Conservation (phyloP, 2,113 vertebrate species). For the Cyprinodon brontotheroides region DNA sequence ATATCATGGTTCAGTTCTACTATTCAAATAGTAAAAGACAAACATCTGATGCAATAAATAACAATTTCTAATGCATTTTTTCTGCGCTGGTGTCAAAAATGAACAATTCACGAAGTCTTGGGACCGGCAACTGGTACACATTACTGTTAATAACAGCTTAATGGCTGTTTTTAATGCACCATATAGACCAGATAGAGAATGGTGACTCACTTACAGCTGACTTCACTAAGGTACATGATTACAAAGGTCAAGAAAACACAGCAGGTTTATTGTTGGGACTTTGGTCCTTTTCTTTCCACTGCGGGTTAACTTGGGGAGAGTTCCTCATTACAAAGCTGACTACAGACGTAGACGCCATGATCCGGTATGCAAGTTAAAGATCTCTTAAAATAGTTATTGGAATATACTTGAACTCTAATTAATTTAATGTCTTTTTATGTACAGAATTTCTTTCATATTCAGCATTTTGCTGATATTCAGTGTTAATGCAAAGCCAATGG, state of each 20-base stretch:
- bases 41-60: background rate
- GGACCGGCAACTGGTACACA: background rate
- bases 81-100: background rate
- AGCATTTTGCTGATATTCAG: conserved; percentile 61
- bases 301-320: conserved; percentile 8
- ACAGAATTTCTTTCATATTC: conserved; percentile 66
- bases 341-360: conserved; percentile 59
- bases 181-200: background rate
- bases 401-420: background rate
- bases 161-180: background rate
- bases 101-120: background rate
- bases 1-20: too few relatives aligned
- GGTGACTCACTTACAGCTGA: conserved; percentile 4
- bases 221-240: conserved; percentile 1
- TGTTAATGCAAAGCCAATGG: conserved; percentile 68
- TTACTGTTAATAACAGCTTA: background rate
- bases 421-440: conserved; percentile 17
- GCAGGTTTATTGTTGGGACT: conserved; percentile 62
- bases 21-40: too few relatives aligned
- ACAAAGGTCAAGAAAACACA: conserved; percentile 59
- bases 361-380: conserved; percentile 64
- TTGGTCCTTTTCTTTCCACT: conserved; percentile 59
- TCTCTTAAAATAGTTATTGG: background rate
- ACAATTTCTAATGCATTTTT: background rate
- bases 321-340: conserved; percentile 2